A percentile compares a stretch with the other conserved stretches of the same genome.
These are phyloP conservation scores for Paraescarpia echinospica DNA, from an alignment of 1,140 invertebrate genomes.

Conservation along the genomic window DNA sequence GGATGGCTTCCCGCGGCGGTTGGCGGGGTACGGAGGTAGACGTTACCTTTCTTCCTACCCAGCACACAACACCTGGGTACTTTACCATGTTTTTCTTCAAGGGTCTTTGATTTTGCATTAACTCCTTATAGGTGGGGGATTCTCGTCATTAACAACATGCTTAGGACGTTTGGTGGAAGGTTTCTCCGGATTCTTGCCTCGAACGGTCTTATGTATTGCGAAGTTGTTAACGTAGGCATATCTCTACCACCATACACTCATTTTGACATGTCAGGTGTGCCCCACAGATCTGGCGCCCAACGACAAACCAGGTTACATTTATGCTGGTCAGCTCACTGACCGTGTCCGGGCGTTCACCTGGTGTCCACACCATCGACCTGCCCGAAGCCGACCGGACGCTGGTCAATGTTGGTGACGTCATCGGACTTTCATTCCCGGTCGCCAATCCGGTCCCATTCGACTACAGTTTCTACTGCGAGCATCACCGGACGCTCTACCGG, in stretches of 20 bases:
- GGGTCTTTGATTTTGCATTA: neutral
- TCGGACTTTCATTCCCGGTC: neutral
- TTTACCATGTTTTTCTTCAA: no score
- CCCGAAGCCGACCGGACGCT: neutral
- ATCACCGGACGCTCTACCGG: neutral
- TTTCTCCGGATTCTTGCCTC: neutral
- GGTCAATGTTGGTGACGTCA: slow-evolving; percentile 1
- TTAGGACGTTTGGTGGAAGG: neutral
- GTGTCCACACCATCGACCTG: neutral
- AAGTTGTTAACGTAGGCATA: no score
- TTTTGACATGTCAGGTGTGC: neutral
- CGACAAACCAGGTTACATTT: neutral
- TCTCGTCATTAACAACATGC: no score
- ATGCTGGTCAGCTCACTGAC: neutral
- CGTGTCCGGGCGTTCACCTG: neutral
- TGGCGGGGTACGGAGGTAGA: no score
- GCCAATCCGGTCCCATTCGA: slow-evolving; percentile 9
- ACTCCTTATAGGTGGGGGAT: no score
- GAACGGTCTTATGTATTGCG: neutral
- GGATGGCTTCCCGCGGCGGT: no score
- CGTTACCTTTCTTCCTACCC: no score
- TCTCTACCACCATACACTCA: neutral
- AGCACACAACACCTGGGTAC: no score
- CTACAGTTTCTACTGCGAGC: slow-evolving; percentile 16
- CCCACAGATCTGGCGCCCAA: neutral